Evolutionary conservation across 64 coral and sea anemone species (phyloP), one percentile per base, ranked within the genome.

Genomic region (Hydrozoanthus tunicans): DNA sequence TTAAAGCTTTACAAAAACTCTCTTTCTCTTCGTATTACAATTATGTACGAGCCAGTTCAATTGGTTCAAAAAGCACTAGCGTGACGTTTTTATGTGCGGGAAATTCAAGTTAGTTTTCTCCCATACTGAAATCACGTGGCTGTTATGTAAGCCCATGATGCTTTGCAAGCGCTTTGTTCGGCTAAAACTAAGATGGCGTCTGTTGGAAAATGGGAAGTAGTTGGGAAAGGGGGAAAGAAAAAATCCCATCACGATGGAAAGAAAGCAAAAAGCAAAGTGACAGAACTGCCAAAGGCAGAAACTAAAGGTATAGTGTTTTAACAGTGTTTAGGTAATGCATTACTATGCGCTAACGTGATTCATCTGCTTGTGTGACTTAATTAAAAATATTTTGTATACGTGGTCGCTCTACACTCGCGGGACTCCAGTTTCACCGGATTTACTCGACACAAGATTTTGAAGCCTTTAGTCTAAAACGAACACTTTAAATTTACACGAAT

Each of bases 211-310:
- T 88, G 84, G 84, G 84, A 88, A 73, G 84, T 88, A 13, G 84
- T 88, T 74, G 84, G 84, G 56, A 88, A 88, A 4, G 84, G 83
- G 14, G 83, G 83, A 59, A 88, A 88, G 69, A 88, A 88, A 60
- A 88, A 70, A 74, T 43, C 55, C 57, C 69, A 73, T 26, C 84
- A 88, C 10, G 55, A 88, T 88, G 84, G 84, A 1, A 88, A 88
- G 60, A 88, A 74, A 25, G 3, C 69, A 9, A 88, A 88, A 58
- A 55, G 15, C 5, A 88, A 59, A 24, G 84, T 69, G 56, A 14
- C 84, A 58, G 69, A 88, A 59, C 73, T 88, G 54, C 84, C 84
- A 13, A 88, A 88, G 69, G 84, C 84, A 88, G 84, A 88, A 75
- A 60, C 73, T 73, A 88, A 88, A 61, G 84, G 84, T 88, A 26